Base-by-base conservation (phyloP, 1,140 invertebrate genomes). In the Danaus plexippus region DNA sequence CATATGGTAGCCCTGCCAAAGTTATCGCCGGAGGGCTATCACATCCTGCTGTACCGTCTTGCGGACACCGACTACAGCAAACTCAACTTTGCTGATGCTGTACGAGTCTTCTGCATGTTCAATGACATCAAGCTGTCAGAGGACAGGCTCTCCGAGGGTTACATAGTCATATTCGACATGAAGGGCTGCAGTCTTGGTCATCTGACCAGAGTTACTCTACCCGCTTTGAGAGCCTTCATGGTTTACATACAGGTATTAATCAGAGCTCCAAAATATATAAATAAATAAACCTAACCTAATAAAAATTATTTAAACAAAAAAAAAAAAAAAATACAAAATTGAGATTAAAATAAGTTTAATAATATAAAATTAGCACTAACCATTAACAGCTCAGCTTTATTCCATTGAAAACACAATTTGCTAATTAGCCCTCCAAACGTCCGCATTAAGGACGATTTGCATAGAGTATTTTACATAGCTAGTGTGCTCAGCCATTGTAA, bases 121-220 rank as follows among this genome's bases (percentile, higher is more conserved):
- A 91, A 91, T 66, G 91, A 92, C 64, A 76, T 90, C 32, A 84
- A 89, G 44, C 64, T 92, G 13, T 91, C 90, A 0, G 90, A 91
- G 64, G 90, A 91, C 69, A 86, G 89, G 0, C 77, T 91, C 4
- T 86, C 85, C n/a, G 88, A 91, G 13, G 91, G 91, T 2, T 91
- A 91, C 71, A 85, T 92, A 41, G 89, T 91, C 22, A 87, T 92
- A 52, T 91, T 92, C 64, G 91, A 92, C 69, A 91, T 92, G 90
- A 91, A 90, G 69, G 90, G 90, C 8, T 88, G 89, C 54, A 84
- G 83, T 9, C 73, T 92, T 9, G 90, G 89, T 0, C 91, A 92
- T 73, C 75, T 92, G 13, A 90, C 90, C 1, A 77, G 90, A 61
- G 89, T 91, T 0, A 89, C 88, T 13, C 60, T 92, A 51, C 88